These are phyloP conservation scores for Siphamia tubifer DNA, from an alignment of 2,113 vertebrate genomes.

Conservation along the genomic window DNA sequence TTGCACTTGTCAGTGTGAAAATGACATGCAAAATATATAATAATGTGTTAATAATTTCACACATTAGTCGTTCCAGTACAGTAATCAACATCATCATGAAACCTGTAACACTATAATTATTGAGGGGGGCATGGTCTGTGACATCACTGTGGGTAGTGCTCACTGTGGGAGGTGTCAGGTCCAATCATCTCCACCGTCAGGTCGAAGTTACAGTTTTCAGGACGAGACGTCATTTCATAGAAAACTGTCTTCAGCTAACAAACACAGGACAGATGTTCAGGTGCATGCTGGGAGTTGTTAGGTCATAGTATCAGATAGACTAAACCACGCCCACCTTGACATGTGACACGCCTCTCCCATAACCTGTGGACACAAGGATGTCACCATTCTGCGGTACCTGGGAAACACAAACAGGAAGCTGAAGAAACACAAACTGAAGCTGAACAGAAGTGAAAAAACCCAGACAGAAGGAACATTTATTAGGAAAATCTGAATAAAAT, in stretches of 20 bases:
- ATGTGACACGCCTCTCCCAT: slow-evolving; percentile 83
- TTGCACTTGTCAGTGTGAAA: too few species aligned
- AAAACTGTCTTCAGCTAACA: slow-evolving; percentile 87
- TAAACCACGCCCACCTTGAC: slow-evolving; percentile 82
- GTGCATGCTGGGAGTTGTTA: background rate
- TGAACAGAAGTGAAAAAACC: too few species aligned
- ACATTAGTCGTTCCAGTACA: too few species aligned
- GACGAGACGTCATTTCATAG: slow-evolving; percentile 77
- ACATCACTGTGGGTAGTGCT: background rate
- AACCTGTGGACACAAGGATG: slow-evolving; percentile 81
- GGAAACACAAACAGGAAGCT: background rate
- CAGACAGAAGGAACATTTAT: too few species aligned
- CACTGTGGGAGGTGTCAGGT: background rate
- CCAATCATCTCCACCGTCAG: slow-evolving; percentile 52
- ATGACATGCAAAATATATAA: too few species aligned
- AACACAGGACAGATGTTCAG: background rate
- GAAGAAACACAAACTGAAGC: background rate
- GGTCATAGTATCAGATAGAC: background rate
- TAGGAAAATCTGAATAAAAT: too few species aligned
- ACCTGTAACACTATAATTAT: too few species aligned
- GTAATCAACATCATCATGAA: too few species aligned
- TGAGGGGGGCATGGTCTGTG: too few species aligned
- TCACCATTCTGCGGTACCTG: slow-evolving; percentile 64
- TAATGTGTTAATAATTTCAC: too few species aligned
- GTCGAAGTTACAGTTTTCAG: slow-evolving; percentile 84